These are phyloP conservation scores for Piezodorus guildinii DNA, from an alignment of 1,140 invertebrate genomes.

Conservation along the genomic window DNA sequence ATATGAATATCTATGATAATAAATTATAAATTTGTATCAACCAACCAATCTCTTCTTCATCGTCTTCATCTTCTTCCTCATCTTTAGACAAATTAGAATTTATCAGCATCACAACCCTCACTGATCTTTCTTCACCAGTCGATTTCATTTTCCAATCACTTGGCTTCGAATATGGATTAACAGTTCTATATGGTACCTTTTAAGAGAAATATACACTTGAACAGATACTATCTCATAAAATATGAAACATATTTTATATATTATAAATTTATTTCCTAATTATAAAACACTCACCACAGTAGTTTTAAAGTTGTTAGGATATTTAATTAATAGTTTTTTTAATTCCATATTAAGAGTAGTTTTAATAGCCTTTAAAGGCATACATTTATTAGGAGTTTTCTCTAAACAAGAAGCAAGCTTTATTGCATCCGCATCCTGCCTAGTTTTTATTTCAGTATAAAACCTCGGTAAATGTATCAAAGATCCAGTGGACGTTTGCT, in stretches of 20 bases:
- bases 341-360: constrained; percentile 33
- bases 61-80: constrained; percentile 36
- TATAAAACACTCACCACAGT: constrained; percentile 34
- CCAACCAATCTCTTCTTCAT: constrained; percentile 37
- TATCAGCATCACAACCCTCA: constrained; percentile 41
- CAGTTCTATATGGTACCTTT: constrained; percentile 40
- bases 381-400: constrained; percentile 39
- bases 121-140: constrained; percentile 38
- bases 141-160: constrained; percentile 43
- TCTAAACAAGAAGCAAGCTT: constrained; percentile 44
- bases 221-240: neutral
- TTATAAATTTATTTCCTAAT: no score
- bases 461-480: constrained; percentile 50
- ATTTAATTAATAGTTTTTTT: constrained; percentile 23
- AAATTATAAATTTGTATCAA: neutral
- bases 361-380: constrained; percentile 41
- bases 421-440: constrained; percentile 41
- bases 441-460: constrained; percentile 44
- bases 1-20: no score
- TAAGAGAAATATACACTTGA: neutral
- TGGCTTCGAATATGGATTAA: constrained; percentile 44
- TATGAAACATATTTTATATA: neutral
- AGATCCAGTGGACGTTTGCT: constrained; percentile 37
- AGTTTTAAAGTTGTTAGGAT: constrained; percentile 32
- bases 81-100: constrained; percentile 38